These are phyloP conservation scores for Diaperis boleti DNA, from an alignment of 2,888 invertebrate genomes.

Conservation along the genomic window DNA sequence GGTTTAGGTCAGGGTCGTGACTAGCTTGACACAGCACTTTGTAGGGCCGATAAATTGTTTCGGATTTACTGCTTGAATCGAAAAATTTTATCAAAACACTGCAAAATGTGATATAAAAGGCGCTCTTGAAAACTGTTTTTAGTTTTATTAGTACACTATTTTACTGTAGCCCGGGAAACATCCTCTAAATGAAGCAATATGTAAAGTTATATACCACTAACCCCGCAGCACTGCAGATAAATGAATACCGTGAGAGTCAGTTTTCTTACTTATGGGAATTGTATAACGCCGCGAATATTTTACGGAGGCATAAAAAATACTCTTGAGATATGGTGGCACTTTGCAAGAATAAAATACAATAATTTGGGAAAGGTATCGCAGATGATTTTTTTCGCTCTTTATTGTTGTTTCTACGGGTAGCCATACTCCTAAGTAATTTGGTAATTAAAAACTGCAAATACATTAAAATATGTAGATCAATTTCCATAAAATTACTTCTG, in stretches of 20 bases:
- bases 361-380: not conserved
- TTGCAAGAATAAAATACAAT: not conserved
- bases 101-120: too few relatives aligned
- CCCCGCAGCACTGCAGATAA: constrained; percentile 10
- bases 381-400: too few relatives aligned
- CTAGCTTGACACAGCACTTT: constrained; percentile 16
- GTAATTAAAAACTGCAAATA: not conserved
- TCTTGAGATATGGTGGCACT: constrained; percentile 10
- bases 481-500: not conserved
- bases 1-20: constrained; percentile 24
- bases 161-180: not conserved
- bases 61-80: constrained; percentile 6
- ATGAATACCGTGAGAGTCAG: constrained; percentile 12
- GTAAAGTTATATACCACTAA: constrained; percentile 6
- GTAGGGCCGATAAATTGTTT: not conserved
- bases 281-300: constrained; percentile 14
- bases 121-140: too few relatives aligned
- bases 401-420: too few relatives aligned
- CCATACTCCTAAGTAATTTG: not conserved
- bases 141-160: too few relatives aligned
- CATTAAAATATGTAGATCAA: not conserved
- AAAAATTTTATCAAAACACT: too few relatives aligned
- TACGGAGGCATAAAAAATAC: constrained; percentile 14
- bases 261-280: constrained; percentile 21
- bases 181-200: constrained; percentile 14